Evolutionary conservation across 1,140 invertebrate genomes (phyloP).

Genomic region (Platyscapa corneri): DNA sequence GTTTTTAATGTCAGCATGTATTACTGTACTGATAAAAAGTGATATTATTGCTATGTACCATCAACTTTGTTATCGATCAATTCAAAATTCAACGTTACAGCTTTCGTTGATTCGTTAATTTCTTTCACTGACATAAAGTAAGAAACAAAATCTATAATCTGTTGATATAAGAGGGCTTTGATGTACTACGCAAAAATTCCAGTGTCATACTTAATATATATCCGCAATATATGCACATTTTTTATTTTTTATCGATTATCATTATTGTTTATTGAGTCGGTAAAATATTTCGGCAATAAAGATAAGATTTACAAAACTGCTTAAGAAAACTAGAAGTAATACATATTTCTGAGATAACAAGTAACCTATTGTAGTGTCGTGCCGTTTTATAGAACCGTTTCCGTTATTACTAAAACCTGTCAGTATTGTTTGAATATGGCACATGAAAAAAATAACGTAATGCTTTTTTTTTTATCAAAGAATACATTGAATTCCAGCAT

Average conservation of each 20-base stretch:
- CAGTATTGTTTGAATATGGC: background rate
- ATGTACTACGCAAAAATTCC: too few species aligned
- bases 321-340: background rate
- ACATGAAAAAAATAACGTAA: background rate
- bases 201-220: too few species aligned
- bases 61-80: background rate
- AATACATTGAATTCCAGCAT: background rate
- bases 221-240: too few species aligned
- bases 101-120: too few species aligned
- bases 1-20: background rate
- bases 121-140: too few species aligned
- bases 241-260: too few species aligned
- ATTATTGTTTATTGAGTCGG: too few species aligned
- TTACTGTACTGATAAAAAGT: too few species aligned
- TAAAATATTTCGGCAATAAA: background rate
- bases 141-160: too few species aligned
- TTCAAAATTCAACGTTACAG: too few species aligned
- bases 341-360: background rate
- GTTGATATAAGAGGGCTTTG: too few species aligned
- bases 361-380: background rate
- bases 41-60: too few species aligned
- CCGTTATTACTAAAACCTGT: background rate
- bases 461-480: background rate
- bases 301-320: background rate
- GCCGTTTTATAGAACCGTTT: background rate